Evolutionary conservation across 2,888 invertebrate genomes (phyloP).

Genomic region (Athetis lepigone): DNA sequence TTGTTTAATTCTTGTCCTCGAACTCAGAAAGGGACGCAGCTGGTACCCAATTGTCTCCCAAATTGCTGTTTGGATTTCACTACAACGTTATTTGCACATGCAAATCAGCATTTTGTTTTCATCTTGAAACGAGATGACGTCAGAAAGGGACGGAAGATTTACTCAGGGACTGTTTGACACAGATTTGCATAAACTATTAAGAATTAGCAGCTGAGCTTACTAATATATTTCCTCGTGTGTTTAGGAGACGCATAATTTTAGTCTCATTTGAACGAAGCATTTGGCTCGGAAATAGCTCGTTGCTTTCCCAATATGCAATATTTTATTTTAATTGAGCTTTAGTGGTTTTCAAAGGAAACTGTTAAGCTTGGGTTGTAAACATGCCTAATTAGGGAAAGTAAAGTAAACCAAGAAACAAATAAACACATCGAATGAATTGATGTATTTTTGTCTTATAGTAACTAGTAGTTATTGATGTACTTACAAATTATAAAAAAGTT

Average conservation of each 20-base stretch:
- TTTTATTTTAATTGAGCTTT: constrained; percentile 32
- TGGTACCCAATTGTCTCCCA: constrained; percentile 84
- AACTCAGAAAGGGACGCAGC: constrained; percentile 75
- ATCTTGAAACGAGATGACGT: constrained; percentile 73
- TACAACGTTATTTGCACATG: constrained; percentile 89
- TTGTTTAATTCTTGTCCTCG: constrained; percentile 83
- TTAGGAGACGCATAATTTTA: constrained; percentile 52
- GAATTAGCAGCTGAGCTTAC: constrained; percentile 82
- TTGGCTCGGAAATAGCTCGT: constrained; percentile 39
- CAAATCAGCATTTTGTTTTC: constrained; percentile 89
- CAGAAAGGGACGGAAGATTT: constrained; percentile 66
- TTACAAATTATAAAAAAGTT: too few relatives aligned
- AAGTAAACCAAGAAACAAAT: constrained; percentile 15
- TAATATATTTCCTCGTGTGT: constrained; percentile 72
- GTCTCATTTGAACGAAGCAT: constrained; percentile 39
- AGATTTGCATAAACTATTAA: constrained; percentile 88
- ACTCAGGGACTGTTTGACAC: constrained; percentile 72
- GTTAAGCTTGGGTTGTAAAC: constrained; percentile 14
- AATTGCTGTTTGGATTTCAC: constrained; percentile 89
- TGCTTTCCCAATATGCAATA: constrained; percentile 18
- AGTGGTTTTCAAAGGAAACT: constrained; percentile 13
- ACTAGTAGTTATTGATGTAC: too few relatives aligned
- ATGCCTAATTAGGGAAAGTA: constrained; percentile 1
- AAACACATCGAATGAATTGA: too few relatives aligned
- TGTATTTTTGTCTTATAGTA: too few relatives aligned